Evolutionary conservation across 2,888 invertebrate species (phyloP), one percentile per base, ranked within the genome.

Genomic region (Pristionchus entomophagus): DNA sequence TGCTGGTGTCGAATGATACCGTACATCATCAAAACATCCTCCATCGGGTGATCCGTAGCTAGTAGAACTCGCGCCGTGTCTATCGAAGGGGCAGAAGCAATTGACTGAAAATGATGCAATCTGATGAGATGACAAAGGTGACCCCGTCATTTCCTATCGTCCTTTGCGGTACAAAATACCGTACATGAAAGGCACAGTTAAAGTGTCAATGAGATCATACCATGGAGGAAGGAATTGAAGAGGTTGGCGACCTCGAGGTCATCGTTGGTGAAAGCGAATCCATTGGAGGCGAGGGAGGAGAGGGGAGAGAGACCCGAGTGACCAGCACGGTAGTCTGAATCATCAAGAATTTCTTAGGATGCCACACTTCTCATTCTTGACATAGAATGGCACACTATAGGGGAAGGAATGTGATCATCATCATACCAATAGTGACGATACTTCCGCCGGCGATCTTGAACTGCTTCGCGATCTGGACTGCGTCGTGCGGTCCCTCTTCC

Each of bases 191-290:
- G 8, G 35, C 12, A 12, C 65, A 65, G 22, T 14, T 56, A 56
- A n/a, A 56, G 56, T 56, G 45, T 45, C 45, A 45, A 45, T 10
- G 45, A 45, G 26, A 14, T n/a, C 59, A 6, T 26, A 77, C 77
- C 45, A 35, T 77, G 45, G 19, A 77, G 77, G 38, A 77, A 26
- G 5, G 77, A 41, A 45, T 77, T 41, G 77, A 45, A 45, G 38
- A 77, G 45, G 45, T 77, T 77, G 41, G n/a, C 45, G 19, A 77
- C 77, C n/a, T 77, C 77, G n/a, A 17, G 77, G 26, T 77, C 45
- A 32, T 77, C 77, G 38, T 77, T 77, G 45, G 45, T 45, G 77
- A 77, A 77, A 2, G 77, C 41, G 26, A 77, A 45, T 10, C 77
- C 77, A 45, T 77, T 12, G 1, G 77, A 32, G n/a, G 77, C 77